phyloP scores from a whole-genome alignment of 2,888 invertebrate genomes.

The Noctuana brunneofusca region DNA sequence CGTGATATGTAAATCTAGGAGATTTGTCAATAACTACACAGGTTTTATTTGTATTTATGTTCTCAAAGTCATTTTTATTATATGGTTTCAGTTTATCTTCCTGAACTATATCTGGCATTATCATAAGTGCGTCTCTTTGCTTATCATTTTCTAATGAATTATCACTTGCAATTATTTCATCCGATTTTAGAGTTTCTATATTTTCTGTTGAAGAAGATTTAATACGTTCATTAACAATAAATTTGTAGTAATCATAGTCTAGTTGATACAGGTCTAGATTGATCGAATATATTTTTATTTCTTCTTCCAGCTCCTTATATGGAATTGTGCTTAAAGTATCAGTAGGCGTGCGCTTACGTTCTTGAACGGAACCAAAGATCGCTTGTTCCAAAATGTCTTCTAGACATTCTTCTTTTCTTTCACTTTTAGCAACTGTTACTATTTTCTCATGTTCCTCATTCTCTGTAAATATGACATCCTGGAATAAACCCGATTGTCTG shows the following conservation, averaged over 20 bases:
- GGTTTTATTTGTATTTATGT: background rate
- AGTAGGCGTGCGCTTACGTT: constrained; percentile 61
- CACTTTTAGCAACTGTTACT: background rate
- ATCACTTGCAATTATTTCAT: background rate
- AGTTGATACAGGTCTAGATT: constrained; percentile 60
- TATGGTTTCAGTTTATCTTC: background rate
- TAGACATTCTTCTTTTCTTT: constrained; percentile 44
- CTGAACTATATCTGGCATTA: background rate
- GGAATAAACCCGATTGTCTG: background rate
- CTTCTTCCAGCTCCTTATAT: constrained; percentile 62
- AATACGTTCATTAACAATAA: constrained; percentile 46
- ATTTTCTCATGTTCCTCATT: background rate
- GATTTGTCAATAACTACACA: background rate
- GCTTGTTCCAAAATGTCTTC: constrained; percentile 74
- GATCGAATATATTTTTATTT: constrained; percentile 65
- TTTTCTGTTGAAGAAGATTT: constrained; percentile 22
- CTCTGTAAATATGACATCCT: background rate
- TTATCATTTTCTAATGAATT: background rate
- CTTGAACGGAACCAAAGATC: constrained; percentile 85
- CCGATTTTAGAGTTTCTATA: background rate
- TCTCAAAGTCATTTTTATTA: background rate
- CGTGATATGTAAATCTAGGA: constrained; percentile 20
- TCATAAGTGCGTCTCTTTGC: background rate
- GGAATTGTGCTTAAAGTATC: constrained; percentile 50
- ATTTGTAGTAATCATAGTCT: constrained; percentile 61